Percentiles rank a stretch among this genome's conserved stretches.
Conservation (phyloP, 92 coral and sea anemone genomes). For the Micromussa lordhowensis region DNA sequence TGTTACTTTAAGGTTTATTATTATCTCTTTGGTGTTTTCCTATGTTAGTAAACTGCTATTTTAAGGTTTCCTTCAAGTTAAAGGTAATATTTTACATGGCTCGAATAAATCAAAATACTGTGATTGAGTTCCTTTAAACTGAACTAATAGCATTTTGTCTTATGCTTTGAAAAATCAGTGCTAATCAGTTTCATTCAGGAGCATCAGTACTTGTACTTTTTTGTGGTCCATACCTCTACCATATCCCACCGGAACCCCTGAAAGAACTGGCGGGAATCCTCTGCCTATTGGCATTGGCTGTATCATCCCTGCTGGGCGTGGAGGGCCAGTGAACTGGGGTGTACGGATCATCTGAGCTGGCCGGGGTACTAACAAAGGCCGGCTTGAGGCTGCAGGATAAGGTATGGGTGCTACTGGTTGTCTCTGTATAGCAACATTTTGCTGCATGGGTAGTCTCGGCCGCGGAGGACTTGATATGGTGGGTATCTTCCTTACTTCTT, state of each 20-base stretch:
- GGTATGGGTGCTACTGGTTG: constrained; percentile 19
- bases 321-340: constrained; percentile 44
- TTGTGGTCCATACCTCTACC: constrained; percentile 39
- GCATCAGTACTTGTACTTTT: no score
- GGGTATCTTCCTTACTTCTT: constrained; percentile 42
- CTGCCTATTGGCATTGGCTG: constrained; percentile 18
- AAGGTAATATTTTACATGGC: no score
- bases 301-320: constrained; percentile 36
- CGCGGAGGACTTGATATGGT: constrained; percentile 45
- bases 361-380: constrained; percentile 18
- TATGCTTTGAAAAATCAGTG: no score
- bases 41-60: no score
- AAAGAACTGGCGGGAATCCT: constrained; percentile 15
- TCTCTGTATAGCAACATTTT: constrained; percentile 44
- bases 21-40: no score
- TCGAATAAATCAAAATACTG: no score
- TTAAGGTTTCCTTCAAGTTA: no score
- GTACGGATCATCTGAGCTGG: constrained; percentile 30
- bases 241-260: constrained; percentile 49
- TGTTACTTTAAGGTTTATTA: no score
- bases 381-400: constrained; percentile 7
- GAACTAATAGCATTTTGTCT: no score
- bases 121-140: no score
- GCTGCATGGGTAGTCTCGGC: constrained; percentile 54
- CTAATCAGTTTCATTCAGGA: no score